phyloP scores from a whole-genome alignment of 2,888 invertebrate genomes.

The Acrobasis repandana region DNA sequence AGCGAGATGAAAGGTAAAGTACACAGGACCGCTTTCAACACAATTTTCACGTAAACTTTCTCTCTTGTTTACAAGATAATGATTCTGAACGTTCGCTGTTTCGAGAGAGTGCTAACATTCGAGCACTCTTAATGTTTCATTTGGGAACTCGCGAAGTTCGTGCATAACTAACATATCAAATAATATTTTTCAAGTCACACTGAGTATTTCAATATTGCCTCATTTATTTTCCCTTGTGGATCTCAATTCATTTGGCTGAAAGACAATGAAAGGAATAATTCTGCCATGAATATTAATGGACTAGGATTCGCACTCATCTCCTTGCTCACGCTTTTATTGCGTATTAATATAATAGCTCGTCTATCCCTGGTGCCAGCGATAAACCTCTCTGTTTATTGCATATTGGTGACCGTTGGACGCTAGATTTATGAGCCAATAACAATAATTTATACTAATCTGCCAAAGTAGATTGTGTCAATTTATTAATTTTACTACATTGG shows the following conservation, averaged over 20 bases:
- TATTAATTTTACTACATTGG: neutral
- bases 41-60: conserved; percentile 20
- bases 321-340: conserved; percentile 60
- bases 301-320: conserved; percentile 65
- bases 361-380: conserved; percentile 27
- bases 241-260: conserved; percentile 63
- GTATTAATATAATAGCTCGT: conserved; percentile 64
- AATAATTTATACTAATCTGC: conserved; percentile 15
- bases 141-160: conserved; percentile 15
- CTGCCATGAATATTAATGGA: conserved; percentile 76
- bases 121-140: conserved; percentile 26
- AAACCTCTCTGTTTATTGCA: conserved; percentile 17
- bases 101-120: conserved; percentile 21
- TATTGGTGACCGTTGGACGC: conserved; percentile 20
- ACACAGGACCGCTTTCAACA: conserved; percentile 17
- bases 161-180: conserved; percentile 28
- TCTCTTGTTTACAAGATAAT: conserved; percentile 37
- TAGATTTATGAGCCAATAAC: conserved; percentile 13
- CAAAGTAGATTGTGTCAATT: conserved; percentile 4
- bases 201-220: conserved; percentile 51
- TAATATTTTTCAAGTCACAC: conserved; percentile 46
- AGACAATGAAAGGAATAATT: conserved; percentile 74
- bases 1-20: conserved; percentile 23
- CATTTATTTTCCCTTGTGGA: conserved; percentile 59
- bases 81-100: conserved; percentile 29